Evolutionary conservation across 92 coral and sea anemone species (phyloP).

Genomic region (Epizoanthus fatuus): DNA sequence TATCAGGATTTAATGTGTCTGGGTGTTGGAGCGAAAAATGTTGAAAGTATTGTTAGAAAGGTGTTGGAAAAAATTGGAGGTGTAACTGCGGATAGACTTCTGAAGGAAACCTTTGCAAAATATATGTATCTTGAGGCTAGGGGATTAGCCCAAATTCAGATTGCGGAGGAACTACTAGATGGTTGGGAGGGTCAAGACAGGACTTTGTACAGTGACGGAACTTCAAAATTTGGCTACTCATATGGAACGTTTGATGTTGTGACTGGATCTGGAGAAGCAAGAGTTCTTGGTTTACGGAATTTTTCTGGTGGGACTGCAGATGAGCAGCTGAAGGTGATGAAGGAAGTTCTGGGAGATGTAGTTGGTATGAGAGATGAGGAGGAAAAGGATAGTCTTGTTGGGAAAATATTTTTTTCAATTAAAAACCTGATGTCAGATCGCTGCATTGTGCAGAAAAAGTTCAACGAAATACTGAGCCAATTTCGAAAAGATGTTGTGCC

Average conservation of each 20-base stretch:
- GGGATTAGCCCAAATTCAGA: slow-evolving; percentile 48
- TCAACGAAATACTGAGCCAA: too few relatives aligned
- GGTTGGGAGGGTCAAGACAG: slow-evolving; percentile 28
- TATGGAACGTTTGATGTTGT: slow-evolving; percentile 46
- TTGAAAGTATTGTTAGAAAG: slow-evolving; percentile 10
- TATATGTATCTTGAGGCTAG: slow-evolving; percentile 1
- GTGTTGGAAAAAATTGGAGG: too few relatives aligned
- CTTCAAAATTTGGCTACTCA: slow-evolving; percentile 46
- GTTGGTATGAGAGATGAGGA: neutral
- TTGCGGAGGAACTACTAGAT: slow-evolving; percentile 40
- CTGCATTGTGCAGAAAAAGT: too few relatives aligned
- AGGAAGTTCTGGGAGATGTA: too few relatives aligned
- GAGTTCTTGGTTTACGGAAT: slow-evolving; percentile 12
- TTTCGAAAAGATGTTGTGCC: too few relatives aligned
- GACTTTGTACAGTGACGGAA: slow-evolving; percentile 50
- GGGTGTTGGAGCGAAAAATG: slow-evolving; percentile 31
- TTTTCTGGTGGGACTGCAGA: slow-evolving; percentile 16
- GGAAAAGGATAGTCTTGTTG: too few relatives aligned
- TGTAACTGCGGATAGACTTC: too few relatives aligned
- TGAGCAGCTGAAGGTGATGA: slow-evolving; percentile 5
- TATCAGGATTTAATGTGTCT: neutral
- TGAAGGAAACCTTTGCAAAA: too few relatives aligned
- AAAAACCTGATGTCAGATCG: too few relatives aligned
- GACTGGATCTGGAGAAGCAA: neutral
- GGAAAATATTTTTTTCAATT: too few relatives aligned